Conservation (phyloP, 35 echinoderm and acorn worm species). For the Acanthaster planci region DNA sequence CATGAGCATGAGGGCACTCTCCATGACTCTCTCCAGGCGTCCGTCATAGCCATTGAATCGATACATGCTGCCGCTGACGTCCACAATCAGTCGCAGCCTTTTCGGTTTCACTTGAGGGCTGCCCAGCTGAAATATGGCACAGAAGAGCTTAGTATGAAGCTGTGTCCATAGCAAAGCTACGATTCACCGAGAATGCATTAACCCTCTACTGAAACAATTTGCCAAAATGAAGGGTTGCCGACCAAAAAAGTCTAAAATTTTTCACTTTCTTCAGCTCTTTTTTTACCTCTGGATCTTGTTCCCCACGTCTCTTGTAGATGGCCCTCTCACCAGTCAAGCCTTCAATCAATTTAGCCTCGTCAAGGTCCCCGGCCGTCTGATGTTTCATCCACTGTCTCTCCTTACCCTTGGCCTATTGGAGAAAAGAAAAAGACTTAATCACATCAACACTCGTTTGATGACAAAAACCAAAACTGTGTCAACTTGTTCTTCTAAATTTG, state of each 20-base stretch:
- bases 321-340: conserved; percentile 93
- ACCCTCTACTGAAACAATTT: too few relatives aligned
- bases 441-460: too few relatives aligned
- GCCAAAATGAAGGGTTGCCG: too few relatives aligned
- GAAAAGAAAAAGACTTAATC: too few relatives aligned
- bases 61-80: conserved; percentile 97
- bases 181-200: too few relatives aligned
- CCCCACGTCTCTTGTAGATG: conserved; percentile 91
- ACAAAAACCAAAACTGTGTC: too few relatives aligned
- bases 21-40: conserved; percentile 78
- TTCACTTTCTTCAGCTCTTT: too few relatives aligned
- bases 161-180: too few relatives aligned
- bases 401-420: conserved; percentile 89
- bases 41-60: conserved; percentile 92
- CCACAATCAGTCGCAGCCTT: conserved; percentile 77
- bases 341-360: conserved; percentile 94
- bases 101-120: conserved; percentile 88
- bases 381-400: conserved; percentile 96
- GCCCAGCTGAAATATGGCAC: conserved; percentile 82
- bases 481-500: too few relatives aligned
- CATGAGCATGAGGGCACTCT: conserved; percentile 92
- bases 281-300: conserved; percentile 92
- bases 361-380: conserved; percentile 83
- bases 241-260: too few relatives aligned
- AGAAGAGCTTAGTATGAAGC: too few relatives aligned